Base-by-base conservation (phyloP, 2,888 invertebrate species). In the Protonemura montana region DNA sequence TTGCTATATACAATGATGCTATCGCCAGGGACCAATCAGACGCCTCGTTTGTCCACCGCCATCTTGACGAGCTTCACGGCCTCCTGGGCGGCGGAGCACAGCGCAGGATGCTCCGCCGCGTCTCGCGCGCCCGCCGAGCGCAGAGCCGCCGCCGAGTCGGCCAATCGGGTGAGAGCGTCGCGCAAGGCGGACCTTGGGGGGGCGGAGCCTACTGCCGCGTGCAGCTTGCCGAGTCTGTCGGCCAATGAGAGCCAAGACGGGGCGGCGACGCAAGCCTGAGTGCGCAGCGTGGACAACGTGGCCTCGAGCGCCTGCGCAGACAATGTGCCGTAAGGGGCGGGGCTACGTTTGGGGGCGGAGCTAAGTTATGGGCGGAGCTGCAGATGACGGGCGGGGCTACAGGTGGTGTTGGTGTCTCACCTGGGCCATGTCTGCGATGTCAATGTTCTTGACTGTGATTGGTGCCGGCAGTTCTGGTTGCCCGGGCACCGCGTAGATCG, bases 241-340 rank as follows among this genome's bases (percentile, higher is more conserved):
- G 97, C 96, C 88, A 96, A 93, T 89, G 97, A 96, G 90, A 93
- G 94, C 90, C 96, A 96, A 90, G 97, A 96, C 21, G 96, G 96
- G 30, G 35, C 88, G 95, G 95, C n/a, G 95, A 93, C 81, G 95
- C 16, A 93, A 91, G 86, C 92, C 93, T 59, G 59, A 13, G 87
- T 85, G 78, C 86, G 85, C 78, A 93, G 93, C 91, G 94, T 94
- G 90, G 92, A 94, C 89, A 93, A 93, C 89, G 92, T 96, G 88
- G 92, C 93, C 90, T 94, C 96, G 88, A 95, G 92, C 0, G 94
- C 93, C 87, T 59, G 59, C n/a, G n/a, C n/a, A n/a, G n/a, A n/a
- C n/a, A n/a, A n/a, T n/a, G n/a, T n/a, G n/a, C n/a, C n/a, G n/a
- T n/a, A n/a, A n/a, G n/a, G n/a, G n/a, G n/a, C n/a, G n/a, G n/a